A percentile compares a stretch with the other conserved stretches of the same genome.
These are phyloP conservation scores for Plotosus lineatus DNA, from an alignment of 2,113 vertebrate species.

Conservation along the genomic window DNA sequence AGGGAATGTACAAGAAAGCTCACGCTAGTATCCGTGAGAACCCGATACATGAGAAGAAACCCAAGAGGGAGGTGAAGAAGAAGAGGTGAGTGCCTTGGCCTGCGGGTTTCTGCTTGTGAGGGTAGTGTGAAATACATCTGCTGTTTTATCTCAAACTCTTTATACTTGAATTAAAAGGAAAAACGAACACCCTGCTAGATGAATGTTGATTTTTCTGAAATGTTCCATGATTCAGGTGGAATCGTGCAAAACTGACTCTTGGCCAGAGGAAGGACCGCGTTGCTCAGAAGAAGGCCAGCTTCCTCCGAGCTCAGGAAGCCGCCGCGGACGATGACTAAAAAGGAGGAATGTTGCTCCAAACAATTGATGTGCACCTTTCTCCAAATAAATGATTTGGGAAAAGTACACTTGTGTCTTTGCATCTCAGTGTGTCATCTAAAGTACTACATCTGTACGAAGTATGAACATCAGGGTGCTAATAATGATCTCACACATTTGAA, in stretches of 20 bases:
- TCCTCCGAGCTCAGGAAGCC: slow-evolving; percentile 87
- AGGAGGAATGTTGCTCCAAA: slow-evolving; percentile 29
- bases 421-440: too few relatives aligned
- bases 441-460: too few relatives aligned
- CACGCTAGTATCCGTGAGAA: slow-evolving; percentile 90
- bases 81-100: slow-evolving; percentile 82
- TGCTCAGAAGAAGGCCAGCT: slow-evolving; percentile 98
- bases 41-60: slow-evolving; percentile 97
- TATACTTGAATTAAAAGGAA: neutral
- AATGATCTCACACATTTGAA: too few relatives aligned
- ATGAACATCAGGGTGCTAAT: too few relatives aligned
- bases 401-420: neutral
- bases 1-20: slow-evolving; percentile 96
- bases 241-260: slow-evolving; percentile 93
- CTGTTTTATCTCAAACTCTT: neutral
- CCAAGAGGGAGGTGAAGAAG: slow-evolving; percentile 93
- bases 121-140: neutral
- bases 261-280: slow-evolving; percentile 96
- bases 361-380: slow-evolving; percentile 57
- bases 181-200: neutral
- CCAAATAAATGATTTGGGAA: slow-evolving; percentile 74
- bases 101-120: neutral
- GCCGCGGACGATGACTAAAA: slow-evolving; percentile 79
- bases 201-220: neutral
- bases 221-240: slow-evolving; percentile 80